Evolutionary conservation across 2,113 vertebrate species (phyloP).

Genomic region (Oncorhynchus masou): DNA sequence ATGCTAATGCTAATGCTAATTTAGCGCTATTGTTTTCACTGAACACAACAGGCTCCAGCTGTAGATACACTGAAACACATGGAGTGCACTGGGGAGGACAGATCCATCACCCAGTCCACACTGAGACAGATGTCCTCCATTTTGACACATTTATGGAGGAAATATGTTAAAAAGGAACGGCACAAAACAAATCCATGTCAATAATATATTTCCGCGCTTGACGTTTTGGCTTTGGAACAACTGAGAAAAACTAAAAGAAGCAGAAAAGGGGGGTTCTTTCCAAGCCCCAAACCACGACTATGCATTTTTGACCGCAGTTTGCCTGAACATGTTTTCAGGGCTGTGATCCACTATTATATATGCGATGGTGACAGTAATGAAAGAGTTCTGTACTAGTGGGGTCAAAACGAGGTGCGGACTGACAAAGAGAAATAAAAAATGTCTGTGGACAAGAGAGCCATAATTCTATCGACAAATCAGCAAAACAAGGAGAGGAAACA

Average conservation of each 20-base stretch:
- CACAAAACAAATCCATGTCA: slow-evolving; percentile 58
- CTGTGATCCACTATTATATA: slow-evolving; percentile 41
- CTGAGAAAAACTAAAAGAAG: slow-evolving; percentile 27
- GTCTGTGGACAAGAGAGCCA: neutral
- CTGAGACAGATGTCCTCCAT: slow-evolving; percentile 48
- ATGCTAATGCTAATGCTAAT: slow-evolving; percentile 25
- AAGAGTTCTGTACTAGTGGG: slow-evolving; percentile 40
- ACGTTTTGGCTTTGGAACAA: slow-evolving; percentile 38
- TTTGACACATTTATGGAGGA: slow-evolving; percentile 47
- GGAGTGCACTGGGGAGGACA: slow-evolving; percentile 31
- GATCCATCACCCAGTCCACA: slow-evolving; percentile 29
- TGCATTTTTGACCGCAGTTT: slow-evolving; percentile 49
- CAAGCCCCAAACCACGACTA: slow-evolving; percentile 50
- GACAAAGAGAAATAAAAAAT: slow-evolving; percentile 20
- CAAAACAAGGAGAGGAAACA: slow-evolving; percentile 7
- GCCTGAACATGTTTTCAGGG: slow-evolving; percentile 49
- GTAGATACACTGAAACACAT: slow-evolving; percentile 44
- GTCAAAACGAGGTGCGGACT: slow-evolving; percentile 38
- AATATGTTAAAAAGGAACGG: slow-evolving; percentile 29
- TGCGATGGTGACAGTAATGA: slow-evolving; percentile 51
- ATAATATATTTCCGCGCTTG: slow-evolving; percentile 41
- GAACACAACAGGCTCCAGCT: slow-evolving; percentile 31
- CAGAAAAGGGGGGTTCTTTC: slow-evolving; percentile 25
- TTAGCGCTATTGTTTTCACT: slow-evolving; percentile 23
- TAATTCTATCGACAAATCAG: neutral